Base-by-base conservation (phyloP, 2,888 invertebrate genomes). In the Trissoscelio sp. region DNA sequence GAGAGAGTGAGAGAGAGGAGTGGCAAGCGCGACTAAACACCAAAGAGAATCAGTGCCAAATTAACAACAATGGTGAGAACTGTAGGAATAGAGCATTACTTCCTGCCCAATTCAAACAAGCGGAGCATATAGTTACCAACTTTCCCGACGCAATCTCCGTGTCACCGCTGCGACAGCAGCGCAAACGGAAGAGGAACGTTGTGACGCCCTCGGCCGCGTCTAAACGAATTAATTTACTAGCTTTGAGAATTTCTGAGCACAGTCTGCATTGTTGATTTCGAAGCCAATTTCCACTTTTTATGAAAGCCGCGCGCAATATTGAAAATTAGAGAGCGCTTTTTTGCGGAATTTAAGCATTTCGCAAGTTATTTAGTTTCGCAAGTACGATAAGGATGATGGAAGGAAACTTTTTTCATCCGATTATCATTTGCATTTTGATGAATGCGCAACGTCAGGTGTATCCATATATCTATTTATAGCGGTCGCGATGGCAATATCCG, bases 91-190 rank as follows among this genome's bases (percentile, higher is more conserved):
- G 79, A 73, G 74, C 73, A 86, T 83, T 83, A 87, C 85, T 88
- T 87, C 87, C 88, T 85, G 87, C 83, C 87, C 86, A 87, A 88
- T 88, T 87, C 86, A 89, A 89, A 89, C 88, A 88, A 88, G 86
- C 87, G 83, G 78, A 86, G 87, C 88, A 87, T 87, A 86, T 88
- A 89, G 88, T 88, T 89, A 87, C 84, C 85, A 89, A 88, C 88
- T 89, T 88, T 85, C 84, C 86, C 87, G 85, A 85, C 88, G 84
- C 83, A 85, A 85, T 85, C 88, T 85, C 85, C 86, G 86, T 86
- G 85, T 86, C 87, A 86, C 83, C 84, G 85, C 75, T 81, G 82
- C 82, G 83, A 81, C 84, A 83, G 75, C 81, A 75, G 83, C 72
- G 72, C 79, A 81, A 77, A 77, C 82, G 82, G 82, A 84, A 83